Base-by-base conservation (phyloP, 2,113 vertebrate genomes). In the Rhynchomys soricoides region DNA sequence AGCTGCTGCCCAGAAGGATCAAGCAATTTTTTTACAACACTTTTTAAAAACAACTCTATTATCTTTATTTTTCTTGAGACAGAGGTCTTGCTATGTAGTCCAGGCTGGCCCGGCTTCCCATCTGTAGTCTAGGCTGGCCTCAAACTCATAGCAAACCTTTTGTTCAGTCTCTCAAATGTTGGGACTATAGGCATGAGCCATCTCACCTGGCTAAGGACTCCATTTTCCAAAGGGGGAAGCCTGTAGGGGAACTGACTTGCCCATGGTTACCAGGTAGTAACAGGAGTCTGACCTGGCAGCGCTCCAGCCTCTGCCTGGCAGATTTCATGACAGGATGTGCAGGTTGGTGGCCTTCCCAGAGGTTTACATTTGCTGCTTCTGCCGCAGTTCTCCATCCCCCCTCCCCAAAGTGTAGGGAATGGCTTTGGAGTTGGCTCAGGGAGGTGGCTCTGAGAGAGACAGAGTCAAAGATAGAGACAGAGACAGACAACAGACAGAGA, bases 371-470 rank as follows among this genome's bases (percentile, higher is more conserved):
- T 71, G 43, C 31, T 45, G 57, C 48, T 93, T 68, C 59, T 57
- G 50, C 64, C 71, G 66, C 48, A 12, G 17, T 59, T 89, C 8
- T 86, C 57, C 48, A 24, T 70, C 12, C 55, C 17, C 66, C 24
- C 9, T 7, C 31, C 29, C 17, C 37, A 88, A 90, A 66, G 16
- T 43, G 78, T 66, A 92, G n/a, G 48, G 50, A 31, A 37, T 1
- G 4, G 66, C 43, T 94, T 82, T 93, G 87, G 86, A 48, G 75
- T 82, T 89, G 88, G 86, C 66, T 78, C 87, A 34, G 5, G 31
- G 73, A 91, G 64, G 64, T 68, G 15, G 81, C 92, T 68, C 4
- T 0, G 64, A 73, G 66, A 5, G 21, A 24, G 71, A 0, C 0
- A 10, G 34, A 0, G 1, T 40, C 68, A 29, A 31, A 79, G 5